Conservation (phyloP, 2,888 invertebrate species). For the Entomobrya multifasciata region DNA sequence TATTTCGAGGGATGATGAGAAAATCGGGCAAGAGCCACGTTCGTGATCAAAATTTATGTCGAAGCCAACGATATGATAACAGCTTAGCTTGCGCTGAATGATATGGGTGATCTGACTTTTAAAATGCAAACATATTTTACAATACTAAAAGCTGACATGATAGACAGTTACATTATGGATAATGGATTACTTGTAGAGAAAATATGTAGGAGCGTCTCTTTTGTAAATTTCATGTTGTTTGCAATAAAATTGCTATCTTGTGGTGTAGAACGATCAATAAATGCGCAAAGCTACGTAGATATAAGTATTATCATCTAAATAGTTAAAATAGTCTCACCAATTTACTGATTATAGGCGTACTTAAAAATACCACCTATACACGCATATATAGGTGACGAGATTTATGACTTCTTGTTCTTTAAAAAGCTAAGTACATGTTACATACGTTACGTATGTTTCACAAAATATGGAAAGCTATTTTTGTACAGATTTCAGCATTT, state of each 20-base stretch:
- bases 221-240: background rate
- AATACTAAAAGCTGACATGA: too few species aligned
- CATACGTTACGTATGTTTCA: background rate
- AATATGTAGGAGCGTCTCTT: background rate
- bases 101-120: background rate
- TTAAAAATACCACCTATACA: background rate
- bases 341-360: background rate
- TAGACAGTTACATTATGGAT: background rate
- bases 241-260: slow-evolving; percentile 4
- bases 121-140: background rate
- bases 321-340: background rate
- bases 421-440: background rate
- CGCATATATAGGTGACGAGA: too few species aligned
- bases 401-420: background rate
- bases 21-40: slow-evolving; percentile 34
- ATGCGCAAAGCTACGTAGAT: background rate
- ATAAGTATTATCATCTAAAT: slow-evolving; percentile 25
- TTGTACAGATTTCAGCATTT: too few species aligned
- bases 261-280: background rate
- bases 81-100: background rate
- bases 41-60: slow-evolving; percentile 31
- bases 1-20: slow-evolving; percentile 17
- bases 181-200: background rate
- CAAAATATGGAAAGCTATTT: slow-evolving; percentile 46
- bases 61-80: background rate